Percentiles rank a stretch among this genome's conserved stretches.
Conservation (phyloP, 30 jellyfish, hydroid and myxozoan species). For the Turritopsis dohrnii region DNA sequence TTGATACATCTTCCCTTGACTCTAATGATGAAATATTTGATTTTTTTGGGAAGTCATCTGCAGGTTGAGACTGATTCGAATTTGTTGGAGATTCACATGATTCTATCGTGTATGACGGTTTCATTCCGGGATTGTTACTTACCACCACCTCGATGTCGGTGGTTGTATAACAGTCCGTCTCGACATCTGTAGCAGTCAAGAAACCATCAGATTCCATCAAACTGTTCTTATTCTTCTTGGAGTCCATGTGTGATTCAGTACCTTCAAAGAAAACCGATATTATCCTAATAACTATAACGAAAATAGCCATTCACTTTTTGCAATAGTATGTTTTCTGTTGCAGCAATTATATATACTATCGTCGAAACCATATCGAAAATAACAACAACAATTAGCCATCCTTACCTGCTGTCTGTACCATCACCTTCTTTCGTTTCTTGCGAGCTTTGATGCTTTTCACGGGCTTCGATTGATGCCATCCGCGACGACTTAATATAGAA, state of each 20-base stretch:
- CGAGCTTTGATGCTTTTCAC: constrained; percentile 26
- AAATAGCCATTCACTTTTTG: not conserved
- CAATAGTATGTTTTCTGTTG: no score
- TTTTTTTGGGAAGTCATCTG: not conserved
- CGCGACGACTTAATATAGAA: constrained; percentile 7
- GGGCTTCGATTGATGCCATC: constrained; percentile 21
- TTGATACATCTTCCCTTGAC: not conserved
- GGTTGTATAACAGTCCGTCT: constrained; percentile 23
- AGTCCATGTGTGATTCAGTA: not conserved
- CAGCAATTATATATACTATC: no score
- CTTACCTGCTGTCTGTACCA: constrained; percentile 1
- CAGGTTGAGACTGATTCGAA: not conserved
- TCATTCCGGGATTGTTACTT: not conserved
- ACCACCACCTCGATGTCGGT: constrained; percentile 22
- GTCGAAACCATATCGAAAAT: no score
- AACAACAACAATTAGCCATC: not conserved
- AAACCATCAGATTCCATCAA: constrained; percentile 2
- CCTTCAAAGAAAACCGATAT: not conserved
- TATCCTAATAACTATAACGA: not conserved
- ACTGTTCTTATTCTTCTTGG: not conserved
- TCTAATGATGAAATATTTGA: not conserved
- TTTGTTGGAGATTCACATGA: not conserved
- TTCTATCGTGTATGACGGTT: not conserved
- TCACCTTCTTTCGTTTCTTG: not conserved
- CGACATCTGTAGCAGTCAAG: constrained; percentile 14